Evolutionary conservation across 2,888 invertebrate genomes (phyloP).

Genomic region (Dryobotodes eremita): DNA sequence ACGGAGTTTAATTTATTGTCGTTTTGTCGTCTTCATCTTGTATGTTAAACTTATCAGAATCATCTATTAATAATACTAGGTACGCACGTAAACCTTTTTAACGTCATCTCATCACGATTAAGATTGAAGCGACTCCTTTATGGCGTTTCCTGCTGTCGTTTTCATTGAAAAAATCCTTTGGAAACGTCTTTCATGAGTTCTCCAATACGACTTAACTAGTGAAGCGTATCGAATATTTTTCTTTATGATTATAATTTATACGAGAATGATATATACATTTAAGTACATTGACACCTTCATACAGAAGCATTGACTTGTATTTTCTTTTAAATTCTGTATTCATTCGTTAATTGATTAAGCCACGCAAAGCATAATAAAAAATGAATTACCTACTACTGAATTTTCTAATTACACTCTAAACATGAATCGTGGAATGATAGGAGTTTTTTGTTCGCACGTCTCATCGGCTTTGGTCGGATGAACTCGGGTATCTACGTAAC

Average conservation of each 20-base stretch:
- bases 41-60: neutral
- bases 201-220: neutral
- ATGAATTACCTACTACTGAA: conserved; percentile 10
- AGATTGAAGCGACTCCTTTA: neutral
- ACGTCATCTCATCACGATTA: neutral
- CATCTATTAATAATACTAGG: neutral
- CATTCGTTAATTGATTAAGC: conserved; percentile 30
- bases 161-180: neutral
- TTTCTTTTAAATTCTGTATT: conserved; percentile 46
- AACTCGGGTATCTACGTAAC: conserved; percentile 10
- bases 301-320: conserved; percentile 38
- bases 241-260: neutral
- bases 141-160: neutral
- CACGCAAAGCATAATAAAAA: conserved; percentile 40
- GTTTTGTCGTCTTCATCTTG: too few species aligned
- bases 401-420: conserved; percentile 54
- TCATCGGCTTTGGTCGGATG: conserved; percentile 41
- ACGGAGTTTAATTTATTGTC: too few species aligned
- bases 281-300: conserved; percentile 30
- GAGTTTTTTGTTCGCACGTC: conserved; percentile 35
- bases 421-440: conserved; percentile 17
- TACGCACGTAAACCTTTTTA: neutral
- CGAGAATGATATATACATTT: neutral
- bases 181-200: neutral
- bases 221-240: neutral